phyloP scores from a whole-genome alignment of 2,888 invertebrate genomes.

The Hydroisotoma schaefferi region DNA sequence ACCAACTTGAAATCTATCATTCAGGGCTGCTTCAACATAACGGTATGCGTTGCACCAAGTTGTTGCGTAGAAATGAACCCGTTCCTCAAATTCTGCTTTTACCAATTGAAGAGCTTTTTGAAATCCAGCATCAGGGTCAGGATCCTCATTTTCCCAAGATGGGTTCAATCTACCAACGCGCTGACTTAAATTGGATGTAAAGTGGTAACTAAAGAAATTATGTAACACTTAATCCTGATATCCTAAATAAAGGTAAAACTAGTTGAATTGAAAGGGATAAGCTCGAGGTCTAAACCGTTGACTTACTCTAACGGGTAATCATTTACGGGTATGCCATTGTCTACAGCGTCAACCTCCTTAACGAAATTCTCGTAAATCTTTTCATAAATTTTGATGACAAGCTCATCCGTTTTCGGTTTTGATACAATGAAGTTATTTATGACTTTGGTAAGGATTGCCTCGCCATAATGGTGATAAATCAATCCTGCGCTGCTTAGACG shows the following conservation, averaged over 20 bases:
- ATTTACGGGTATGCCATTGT: too few species aligned
- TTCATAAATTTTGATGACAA: conserved; percentile 61
- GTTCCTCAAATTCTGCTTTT: conserved; percentile 72
- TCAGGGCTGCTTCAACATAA: conserved; percentile 67
- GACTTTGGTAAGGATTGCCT: conserved; percentile 66
- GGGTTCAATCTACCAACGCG: conserved; percentile 77
- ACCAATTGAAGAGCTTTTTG: conserved; percentile 71
- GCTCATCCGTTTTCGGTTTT: conserved; percentile 54
- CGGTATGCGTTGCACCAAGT: conserved; percentile 85
- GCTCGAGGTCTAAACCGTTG: too few species aligned
- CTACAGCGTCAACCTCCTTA: conserved; percentile 92
- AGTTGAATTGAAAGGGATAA: too few species aligned
- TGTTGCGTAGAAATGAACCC: conserved; percentile 60
- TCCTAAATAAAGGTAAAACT: not conserved
- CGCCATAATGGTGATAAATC: conserved; percentile 84
- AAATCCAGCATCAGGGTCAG: conserved; percentile 58
- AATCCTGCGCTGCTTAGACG: conserved; percentile 95
- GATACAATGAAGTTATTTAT: too few species aligned
- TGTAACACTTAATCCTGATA: too few species aligned
- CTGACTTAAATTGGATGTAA: conserved; percentile 72
- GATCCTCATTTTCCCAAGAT: conserved; percentile 66
- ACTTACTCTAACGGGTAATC: too few species aligned
- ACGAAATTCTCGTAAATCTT: conserved; percentile 82
- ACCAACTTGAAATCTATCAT: conserved; percentile 60
- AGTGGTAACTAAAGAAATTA: conserved; percentile 66